Base-by-base conservation (phyloP, 2,888 invertebrate species). In the Thera obeliscata region DNA sequence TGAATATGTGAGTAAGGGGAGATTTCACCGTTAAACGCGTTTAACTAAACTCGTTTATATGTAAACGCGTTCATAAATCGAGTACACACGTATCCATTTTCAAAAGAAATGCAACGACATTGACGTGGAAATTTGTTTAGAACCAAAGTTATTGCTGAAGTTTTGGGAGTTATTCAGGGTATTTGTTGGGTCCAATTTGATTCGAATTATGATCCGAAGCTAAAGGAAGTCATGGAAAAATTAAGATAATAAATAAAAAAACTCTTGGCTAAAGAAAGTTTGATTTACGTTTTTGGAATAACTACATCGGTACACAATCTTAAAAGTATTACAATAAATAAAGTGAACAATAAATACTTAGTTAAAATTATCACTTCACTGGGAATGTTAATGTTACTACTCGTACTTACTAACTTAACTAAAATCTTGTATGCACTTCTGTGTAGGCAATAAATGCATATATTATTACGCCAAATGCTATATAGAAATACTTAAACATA, bases 341-440 rank as follows among this genome's bases (percentile, higher is more conserved):
- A 72, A 74, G 69, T 69, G 54, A 69, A 62, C 62, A 69, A 74
- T 74, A 75, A 73, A 72, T 75, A 74, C 65, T 62, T 71, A 72
- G 57, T 61, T 69, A 71, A 68, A 64, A 67, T 70, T 71, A 74
- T 73, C 73, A 73, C 67, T 70, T 71, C 67, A 76, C 67, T 71
- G 74, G 78, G 76, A 80, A 77, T 79, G 75, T 61, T 50, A 54
- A 77, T 79, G 75, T 61, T 50, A 54, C 55, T 54, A 60, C 46
- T 22, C 33, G 56, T 63, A 41, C 43, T 35, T 41, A 64, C 9
- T 35, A 9, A 35, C 48, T 56, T 55, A 56, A 33, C 11, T 56
- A 46, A 12, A 41, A 61, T 22, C 11, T 52, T 54, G 38, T 46
- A 33, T 35, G 4, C 46, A 41, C 49, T 55, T 58, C 54, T 35